Evolutionary conservation across 2,888 invertebrate genomes (phyloP), one percentile per base, ranked within the genome.

Genomic region (Erynnis tages): DNA sequence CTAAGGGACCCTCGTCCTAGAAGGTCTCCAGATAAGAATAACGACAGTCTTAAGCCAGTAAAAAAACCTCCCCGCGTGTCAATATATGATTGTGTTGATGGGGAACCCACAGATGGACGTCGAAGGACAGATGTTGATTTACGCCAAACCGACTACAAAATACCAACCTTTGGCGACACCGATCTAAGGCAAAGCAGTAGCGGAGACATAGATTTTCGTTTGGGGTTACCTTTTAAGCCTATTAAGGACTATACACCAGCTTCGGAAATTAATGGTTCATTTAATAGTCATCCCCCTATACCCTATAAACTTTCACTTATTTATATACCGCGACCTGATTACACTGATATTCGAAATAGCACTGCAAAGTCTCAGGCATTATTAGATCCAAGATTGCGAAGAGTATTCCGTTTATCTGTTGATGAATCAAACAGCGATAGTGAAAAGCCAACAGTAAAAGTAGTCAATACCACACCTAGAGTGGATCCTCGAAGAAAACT

Each of bases 221-320:
- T 95, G 62, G 91, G 91, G 17, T 76, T 94, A 53, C 95, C 96
- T 0, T 96, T 96, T 69, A 95, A 96, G 74, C 93, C 94, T 5
- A 92, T 94, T 40, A 93, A 94, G n/a, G 93, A 94, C 63, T 96
- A 95, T 73, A 92, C 94, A 8, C 96, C 96, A 0, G 96, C 96
- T 17, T 94, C 94, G 0, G 97, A 97, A 87, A 96, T 97, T 56
- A 95, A 96, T 69, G 96, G 94, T 5, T 95, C 95, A 27, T 91
- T 95, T 35, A 93, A 93, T 45, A 94, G 94, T 32, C 96, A 96
- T 73, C 92, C 93, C 0, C 94, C 94, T 0, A 93, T 96, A 45
- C 63, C 82, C 0, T 97, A 94, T 88, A 93, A 92, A 73, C 85
- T 93, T 62, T 66, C 79, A 53, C 53, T 67, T 54, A 76, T 95